phyloP scores from a whole-genome alignment of 2,888 invertebrate genomes.

The Diaperis boleti region DNA sequence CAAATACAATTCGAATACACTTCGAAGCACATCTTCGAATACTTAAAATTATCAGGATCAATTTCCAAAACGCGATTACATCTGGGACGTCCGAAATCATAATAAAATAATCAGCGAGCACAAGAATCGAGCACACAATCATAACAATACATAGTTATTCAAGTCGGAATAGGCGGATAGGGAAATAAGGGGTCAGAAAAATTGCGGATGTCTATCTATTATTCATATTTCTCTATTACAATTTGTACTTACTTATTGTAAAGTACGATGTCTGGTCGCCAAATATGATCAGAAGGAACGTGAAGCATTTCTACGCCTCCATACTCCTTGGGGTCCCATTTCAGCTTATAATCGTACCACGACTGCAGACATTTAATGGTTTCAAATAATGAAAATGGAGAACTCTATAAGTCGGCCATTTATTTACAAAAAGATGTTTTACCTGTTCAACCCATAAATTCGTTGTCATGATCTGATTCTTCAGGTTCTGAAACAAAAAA shows the following conservation, averaged over 20 bases:
- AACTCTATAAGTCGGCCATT: too few species aligned
- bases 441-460: conserved; percentile 94
- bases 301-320: conserved; percentile 88
- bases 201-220: too few species aligned
- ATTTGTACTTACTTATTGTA: conserved; percentile 80
- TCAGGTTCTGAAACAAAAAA: conserved; percentile 83
- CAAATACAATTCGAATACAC: too few species aligned
- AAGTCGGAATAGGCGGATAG: too few species aligned
- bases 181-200: too few species aligned
- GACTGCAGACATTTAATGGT: conserved; percentile 67
- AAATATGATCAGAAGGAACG: conserved; percentile 87
- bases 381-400: conserved; percentile 1
- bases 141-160: too few species aligned
- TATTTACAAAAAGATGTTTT: neutral
- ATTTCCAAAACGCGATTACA: too few species aligned
- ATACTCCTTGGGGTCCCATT: conserved; percentile 88
- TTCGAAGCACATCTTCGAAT: too few species aligned
- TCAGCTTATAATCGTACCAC: conserved; percentile 88
- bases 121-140: too few species aligned
- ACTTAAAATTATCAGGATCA: too few species aligned
- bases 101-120: too few species aligned
- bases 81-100: too few species aligned
- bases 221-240: neutral
- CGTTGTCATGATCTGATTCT: conserved; percentile 96
- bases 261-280: conserved; percentile 85